phyloP scores from a whole-genome alignment of 92 coral and sea anemone genomes.

The Diadumene lineata region DNA sequence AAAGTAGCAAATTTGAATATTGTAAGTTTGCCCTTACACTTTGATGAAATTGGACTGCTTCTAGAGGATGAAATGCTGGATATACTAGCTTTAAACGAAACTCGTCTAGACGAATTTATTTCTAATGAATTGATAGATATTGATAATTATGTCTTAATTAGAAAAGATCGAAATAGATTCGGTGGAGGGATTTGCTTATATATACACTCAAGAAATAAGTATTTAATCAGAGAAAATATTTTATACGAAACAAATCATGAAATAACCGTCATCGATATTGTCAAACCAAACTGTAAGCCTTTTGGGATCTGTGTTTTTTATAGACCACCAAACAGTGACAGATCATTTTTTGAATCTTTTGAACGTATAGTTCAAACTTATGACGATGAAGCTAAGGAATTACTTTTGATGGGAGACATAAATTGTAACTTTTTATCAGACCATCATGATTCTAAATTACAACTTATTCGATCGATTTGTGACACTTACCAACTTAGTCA shows the following conservation, averaged over 20 bases:
- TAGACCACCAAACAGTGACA: conserved; percentile 57
- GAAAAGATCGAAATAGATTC: conserved; percentile 35
- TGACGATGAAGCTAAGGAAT: too few species aligned
- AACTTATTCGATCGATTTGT: too few species aligned
- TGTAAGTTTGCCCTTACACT: conserved; percentile 18
- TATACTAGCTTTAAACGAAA: conserved; percentile 51
- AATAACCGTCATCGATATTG: conserved; percentile 26
- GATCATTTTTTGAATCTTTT: too few species aligned
- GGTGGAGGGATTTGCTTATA: conserved; percentile 49
- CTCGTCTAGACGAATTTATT: conserved; percentile 32
- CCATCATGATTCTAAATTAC: too few species aligned
- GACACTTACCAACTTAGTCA: too few species aligned
- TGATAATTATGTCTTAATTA: conserved; percentile 37
- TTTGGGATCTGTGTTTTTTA: conserved; percentile 45
- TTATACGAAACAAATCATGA: conserved; percentile 24
- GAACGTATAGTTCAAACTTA: too few species aligned
- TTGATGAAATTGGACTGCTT: conserved; percentile 30
- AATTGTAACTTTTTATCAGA: too few species aligned
- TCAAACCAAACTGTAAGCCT: conserved; percentile 37
- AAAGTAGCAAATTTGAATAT: conserved; percentile 28
- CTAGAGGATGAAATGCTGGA: conserved; percentile 30
- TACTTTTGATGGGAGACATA: too few species aligned
- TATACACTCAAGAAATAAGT: conserved; percentile 5
- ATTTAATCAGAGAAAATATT: neutral
- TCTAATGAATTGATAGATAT: conserved; percentile 1